A percentile compares a stretch with the other conserved stretches of the same genome.
Evolutionary conservation across 2,888 invertebrate genomes (phyloP).

Genomic region (Unio pictorum): DNA sequence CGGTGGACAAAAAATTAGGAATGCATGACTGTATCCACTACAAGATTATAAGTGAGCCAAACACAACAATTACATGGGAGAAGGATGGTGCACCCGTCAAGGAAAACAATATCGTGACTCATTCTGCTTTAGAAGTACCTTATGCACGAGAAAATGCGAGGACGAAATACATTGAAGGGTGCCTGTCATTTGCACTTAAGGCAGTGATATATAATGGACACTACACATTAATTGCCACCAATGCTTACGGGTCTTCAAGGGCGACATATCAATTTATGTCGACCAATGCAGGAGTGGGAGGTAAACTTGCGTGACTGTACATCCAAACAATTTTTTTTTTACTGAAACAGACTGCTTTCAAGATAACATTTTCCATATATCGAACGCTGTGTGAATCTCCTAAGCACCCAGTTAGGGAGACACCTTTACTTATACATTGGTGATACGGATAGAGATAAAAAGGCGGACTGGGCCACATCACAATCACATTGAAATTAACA

Average conservation of each 20-base stretch:
- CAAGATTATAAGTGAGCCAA: conserved; percentile 35
- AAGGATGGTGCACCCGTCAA: conserved; percentile 22
- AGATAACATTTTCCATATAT: too few species aligned
- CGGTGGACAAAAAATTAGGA: conserved; percentile 7
- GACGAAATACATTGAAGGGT: conserved; percentile 25
- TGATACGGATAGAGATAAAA: too few species aligned
- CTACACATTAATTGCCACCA: conserved; percentile 52
- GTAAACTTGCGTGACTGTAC: too few species aligned
- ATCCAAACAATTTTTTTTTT: too few species aligned
- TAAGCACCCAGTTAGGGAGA: too few species aligned
- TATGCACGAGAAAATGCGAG: too few species aligned
- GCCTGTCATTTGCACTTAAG: conserved; percentile 36
- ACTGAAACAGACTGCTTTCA: too few species aligned
- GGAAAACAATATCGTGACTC: conserved; percentile 10
- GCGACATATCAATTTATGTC: neutral
- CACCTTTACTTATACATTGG: too few species aligned
- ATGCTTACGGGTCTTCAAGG: conserved; percentile 40
- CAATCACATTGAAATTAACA: too few species aligned
- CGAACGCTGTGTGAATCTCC: too few species aligned
- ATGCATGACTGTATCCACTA: conserved; percentile 39
- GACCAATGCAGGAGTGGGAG: too few species aligned
- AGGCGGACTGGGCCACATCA: too few species aligned
- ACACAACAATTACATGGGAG: conserved; percentile 29
- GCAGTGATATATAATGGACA: conserved; percentile 41
- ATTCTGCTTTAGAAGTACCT: conserved; percentile 2